These are phyloP conservation scores for Leptinotarsa rubiginosa DNA, from an alignment of 2,888 invertebrate species.

Conservation along the genomic window DNA sequence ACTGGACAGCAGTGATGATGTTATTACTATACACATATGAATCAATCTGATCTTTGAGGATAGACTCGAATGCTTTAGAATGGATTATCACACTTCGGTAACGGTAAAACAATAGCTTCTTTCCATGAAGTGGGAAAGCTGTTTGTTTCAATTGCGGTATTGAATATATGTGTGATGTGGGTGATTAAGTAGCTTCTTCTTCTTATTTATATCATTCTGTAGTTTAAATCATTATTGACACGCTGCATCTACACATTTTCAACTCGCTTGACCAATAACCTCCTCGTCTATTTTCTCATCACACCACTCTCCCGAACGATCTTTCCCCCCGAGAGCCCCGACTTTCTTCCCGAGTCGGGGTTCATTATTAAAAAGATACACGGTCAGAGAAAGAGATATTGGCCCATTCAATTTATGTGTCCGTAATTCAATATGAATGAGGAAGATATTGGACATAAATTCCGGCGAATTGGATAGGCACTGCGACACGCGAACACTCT, in stretches of 20 bases:
- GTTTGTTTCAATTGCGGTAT: too few relatives aligned
- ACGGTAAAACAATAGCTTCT: too few relatives aligned
- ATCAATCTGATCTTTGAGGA: too few relatives aligned
- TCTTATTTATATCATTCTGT: background rate
- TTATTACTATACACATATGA: too few relatives aligned
- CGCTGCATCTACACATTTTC: too few relatives aligned
- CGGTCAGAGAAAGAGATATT: constrained; percentile 28
- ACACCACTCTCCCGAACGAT: background rate
- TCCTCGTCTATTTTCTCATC: background rate
- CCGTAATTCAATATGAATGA: constrained; percentile 44
- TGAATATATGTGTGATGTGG: too few relatives aligned
- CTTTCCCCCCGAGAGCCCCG: background rate
- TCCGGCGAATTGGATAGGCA: constrained; percentile 41
- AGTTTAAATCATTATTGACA: background rate
- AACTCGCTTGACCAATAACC: too few relatives aligned
- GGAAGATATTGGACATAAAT: constrained; percentile 45
- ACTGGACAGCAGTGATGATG: too few relatives aligned
- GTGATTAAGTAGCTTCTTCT: too few relatives aligned
- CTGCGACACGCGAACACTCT: constrained; percentile 39
- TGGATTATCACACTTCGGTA: too few relatives aligned
- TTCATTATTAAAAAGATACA: constrained; percentile 31
- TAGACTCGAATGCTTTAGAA: too few relatives aligned
- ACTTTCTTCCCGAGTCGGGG: constrained; percentile 1
- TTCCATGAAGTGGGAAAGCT: too few relatives aligned
- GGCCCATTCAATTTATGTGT: constrained; percentile 39